These are phyloP conservation scores for Toxotes lorentzi DNA, from an alignment of 2,797 vertebrate genomes.

Conservation along the genomic window DNA sequence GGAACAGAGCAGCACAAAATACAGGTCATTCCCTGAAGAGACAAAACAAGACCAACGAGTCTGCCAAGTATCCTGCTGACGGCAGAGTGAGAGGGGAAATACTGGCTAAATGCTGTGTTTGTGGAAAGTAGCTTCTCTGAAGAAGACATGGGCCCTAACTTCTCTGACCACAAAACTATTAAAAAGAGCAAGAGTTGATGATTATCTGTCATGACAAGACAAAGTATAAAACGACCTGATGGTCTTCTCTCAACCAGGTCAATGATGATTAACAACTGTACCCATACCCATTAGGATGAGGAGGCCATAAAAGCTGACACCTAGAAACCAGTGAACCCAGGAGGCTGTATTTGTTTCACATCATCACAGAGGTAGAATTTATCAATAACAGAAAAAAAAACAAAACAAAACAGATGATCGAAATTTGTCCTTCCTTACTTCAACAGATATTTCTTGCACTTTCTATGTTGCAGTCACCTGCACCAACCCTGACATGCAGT, in stretches of 20 bases:
- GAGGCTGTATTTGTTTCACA: constrained; percentile 18
- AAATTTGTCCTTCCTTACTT: background rate
- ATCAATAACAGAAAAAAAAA: constrained; percentile 13
- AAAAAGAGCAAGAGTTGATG: background rate
- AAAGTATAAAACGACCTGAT: constrained; percentile 9
- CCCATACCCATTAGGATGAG: constrained; percentile 18
- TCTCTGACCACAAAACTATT: background rate
- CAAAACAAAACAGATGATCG: background rate
- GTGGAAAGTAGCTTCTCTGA: constrained; percentile 42
- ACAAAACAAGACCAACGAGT: constrained; percentile 81
- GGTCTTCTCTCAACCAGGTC: background rate
- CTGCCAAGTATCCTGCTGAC: constrained; percentile 60
- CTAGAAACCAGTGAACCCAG: constrained; percentile 32
- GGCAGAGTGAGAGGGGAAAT: constrained; percentile 4
- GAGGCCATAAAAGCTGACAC: constrained; percentile 17
- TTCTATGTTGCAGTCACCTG: constrained; percentile 6
- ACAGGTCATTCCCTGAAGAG: constrained; percentile 67
- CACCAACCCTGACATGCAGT: constrained; percentile 31
- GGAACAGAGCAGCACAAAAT: constrained; percentile 65
- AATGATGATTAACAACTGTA: constrained; percentile 16
- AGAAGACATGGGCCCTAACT: background rate
- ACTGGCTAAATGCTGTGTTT: constrained; percentile 10
- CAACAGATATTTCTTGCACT: background rate
- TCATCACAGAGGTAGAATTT: constrained; percentile 30
- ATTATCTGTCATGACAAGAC: background rate